phyloP scores from a whole-genome alignment of 2,797 vertebrate species.

The Acanthurus leucopareius region DNA sequence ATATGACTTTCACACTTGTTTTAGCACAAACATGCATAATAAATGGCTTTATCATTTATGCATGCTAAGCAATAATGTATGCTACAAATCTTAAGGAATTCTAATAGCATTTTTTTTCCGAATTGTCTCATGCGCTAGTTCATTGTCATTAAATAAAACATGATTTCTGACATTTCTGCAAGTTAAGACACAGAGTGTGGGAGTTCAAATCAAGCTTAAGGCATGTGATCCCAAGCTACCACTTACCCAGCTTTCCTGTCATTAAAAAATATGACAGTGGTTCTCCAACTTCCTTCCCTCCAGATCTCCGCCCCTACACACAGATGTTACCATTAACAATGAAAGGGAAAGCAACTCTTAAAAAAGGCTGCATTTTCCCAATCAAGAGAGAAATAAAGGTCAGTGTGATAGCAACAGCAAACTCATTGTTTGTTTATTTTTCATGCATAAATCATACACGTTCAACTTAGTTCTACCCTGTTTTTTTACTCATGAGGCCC shows the following conservation, averaged over 20 bases:
- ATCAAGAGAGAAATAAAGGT: too few relatives aligned
- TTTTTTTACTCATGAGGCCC: too few relatives aligned
- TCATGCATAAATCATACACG: too few relatives aligned
- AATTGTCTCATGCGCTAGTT: slow-evolving; percentile 33
- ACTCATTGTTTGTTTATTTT: too few relatives aligned
- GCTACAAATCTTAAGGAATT: slow-evolving; percentile 30
- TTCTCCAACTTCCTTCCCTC: too few relatives aligned
- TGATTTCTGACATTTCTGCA: slow-evolving; percentile 27
- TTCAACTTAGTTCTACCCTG: too few relatives aligned
- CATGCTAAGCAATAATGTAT: slow-evolving; percentile 55
- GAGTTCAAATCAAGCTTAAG: slow-evolving; percentile 12
- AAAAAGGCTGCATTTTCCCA: too few relatives aligned
- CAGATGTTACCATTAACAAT: too few relatives aligned
- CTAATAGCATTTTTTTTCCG: slow-evolving; percentile 20
- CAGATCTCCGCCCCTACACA: too few relatives aligned
- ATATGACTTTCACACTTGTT: slow-evolving; percentile 63
- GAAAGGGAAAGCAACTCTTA: too few relatives aligned
- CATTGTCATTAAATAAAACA: slow-evolving; percentile 49
- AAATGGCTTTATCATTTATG: slow-evolving; percentile 57
- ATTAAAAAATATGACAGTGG: background rate
- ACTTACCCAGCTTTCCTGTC: background rate
- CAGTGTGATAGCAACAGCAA: too few relatives aligned
- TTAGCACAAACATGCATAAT: slow-evolving; percentile 66
- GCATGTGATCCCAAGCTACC: background rate
- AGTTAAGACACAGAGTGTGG: background rate